These are phyloP conservation scores for Setipinna tenuifilis DNA, from an alignment of 2,797 vertebrate species.

Conservation along the genomic window DNA sequence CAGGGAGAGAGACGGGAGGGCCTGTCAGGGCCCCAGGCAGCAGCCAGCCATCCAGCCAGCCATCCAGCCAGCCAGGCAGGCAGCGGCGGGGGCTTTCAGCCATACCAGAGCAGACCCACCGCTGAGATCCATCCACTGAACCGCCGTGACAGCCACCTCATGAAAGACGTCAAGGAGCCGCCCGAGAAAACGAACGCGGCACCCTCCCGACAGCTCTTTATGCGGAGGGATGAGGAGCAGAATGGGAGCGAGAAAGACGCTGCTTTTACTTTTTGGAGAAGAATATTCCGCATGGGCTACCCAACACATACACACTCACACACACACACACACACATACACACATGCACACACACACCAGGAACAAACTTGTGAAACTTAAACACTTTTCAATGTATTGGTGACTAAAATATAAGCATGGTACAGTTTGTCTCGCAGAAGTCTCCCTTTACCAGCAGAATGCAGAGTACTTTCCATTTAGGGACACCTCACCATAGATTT, in stretches of 20 bases:
- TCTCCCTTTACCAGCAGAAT: neutral
- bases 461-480: neutral
- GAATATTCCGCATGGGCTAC: neutral
- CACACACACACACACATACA: neutral
- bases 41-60: neutral
- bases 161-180: constrained; percentile 5
- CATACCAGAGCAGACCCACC: neutral
- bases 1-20: neutral
- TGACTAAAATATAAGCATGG: neutral
- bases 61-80: no score
- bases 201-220: neutral
- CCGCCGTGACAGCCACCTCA: neutral
- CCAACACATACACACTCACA: neutral
- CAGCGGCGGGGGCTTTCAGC: neutral
- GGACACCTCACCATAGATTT: neutral
- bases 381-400: neutral
- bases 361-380: neutral
- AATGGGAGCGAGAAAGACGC: neutral
- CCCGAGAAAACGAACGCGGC: neutral
- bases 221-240: neutral
- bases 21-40: neutral
- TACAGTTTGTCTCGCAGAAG: neutral
- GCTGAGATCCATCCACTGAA: constrained; percentile 1
- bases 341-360: no score
- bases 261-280: neutral